Evolutionary conservation across 1,140 invertebrate genomes (phyloP), one percentile per base, ranked within the genome.

Genomic region (Xylocopa sonorina): DNA sequence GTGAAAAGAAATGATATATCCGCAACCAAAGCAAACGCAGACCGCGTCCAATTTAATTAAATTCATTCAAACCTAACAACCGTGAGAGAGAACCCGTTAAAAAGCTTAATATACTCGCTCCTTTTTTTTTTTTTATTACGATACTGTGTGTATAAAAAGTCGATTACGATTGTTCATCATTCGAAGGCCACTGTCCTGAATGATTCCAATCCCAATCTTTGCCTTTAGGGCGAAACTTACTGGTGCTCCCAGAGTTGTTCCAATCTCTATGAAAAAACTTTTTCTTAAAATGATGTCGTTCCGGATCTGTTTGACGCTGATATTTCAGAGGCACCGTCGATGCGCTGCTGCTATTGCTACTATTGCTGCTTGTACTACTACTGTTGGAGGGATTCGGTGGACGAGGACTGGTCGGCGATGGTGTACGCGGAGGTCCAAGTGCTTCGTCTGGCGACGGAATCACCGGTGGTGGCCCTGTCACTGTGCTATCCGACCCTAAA

Each of bases 211-310:
- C 95, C 96, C 96, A 96, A 84, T 95, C 95, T 88, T 96, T 96
- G 51, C 95, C 95, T 88, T 96, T 96, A 3, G 95, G 95, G 83
- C 95, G 92, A 91, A 96, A 96, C 89, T 95, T 96, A 88, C 91
- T 90, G 82, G 92, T 92, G 78, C 90, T 93, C 90, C 88, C 93
- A 90, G 94, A 93, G 93, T 87, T 95, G 93, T 91, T 95, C 90
- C 95, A 94, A 64, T 94, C 94, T 24, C 94, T 93, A 84, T 96
- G 95, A 92, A 96, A 96, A 91, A 96, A 97, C 82, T 96, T 96
- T 92, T 97, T 97, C 89, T 96, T 96, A 90, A 96, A 96, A 90
- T 96, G 96, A 84, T 95, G 95, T 74, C 95, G 92, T 68, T 95
- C 94, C n/a, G 93, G 93, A 57, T 92, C 90, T 2, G 78, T 79